Conservation (phyloP, 2,113 vertebrate genomes). For the Tetraodon nigroviridis region DNA sequence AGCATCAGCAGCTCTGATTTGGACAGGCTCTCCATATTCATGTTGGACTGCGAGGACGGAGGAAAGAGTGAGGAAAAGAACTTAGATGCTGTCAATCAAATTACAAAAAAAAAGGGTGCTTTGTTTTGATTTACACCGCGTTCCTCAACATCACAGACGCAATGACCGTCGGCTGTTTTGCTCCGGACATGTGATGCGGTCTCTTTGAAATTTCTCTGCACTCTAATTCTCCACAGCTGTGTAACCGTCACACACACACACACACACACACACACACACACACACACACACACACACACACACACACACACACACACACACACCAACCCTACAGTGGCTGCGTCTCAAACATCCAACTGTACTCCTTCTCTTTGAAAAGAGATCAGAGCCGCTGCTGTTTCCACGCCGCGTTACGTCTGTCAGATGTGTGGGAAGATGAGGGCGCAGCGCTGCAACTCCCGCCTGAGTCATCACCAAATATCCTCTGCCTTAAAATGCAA, state of each 20-base stretch:
- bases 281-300: no score
- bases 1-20: conserved; percentile 91
- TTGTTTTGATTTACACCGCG: no score
- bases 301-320: conserved; percentile 6
- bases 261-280: no score
- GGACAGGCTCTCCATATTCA: conserved; percentile 95
- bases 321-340: conserved; percentile 55
- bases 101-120: no score
- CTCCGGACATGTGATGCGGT: conserved; percentile 37
- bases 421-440: conserved; percentile 3
- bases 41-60: conserved; percentile 75
- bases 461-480: conserved; percentile 9
- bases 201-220: conserved; percentile 50
- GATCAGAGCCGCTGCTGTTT: conserved; percentile 56
- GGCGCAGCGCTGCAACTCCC: background rate
- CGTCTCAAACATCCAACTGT: conserved; percentile 52
- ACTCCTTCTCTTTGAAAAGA: conserved; percentile 48
- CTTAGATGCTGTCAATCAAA: background rate
- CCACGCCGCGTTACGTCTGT: conserved; percentile 31
- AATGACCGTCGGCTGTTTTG: no score
- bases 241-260: conserved; percentile 2
- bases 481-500: background rate
- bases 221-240: conserved; percentile 62
- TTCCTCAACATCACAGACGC: no score
- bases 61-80: background rate